Evolutionary conservation across 2,113 vertebrate genomes (phyloP).

Genomic region (Martes martes): DNA sequence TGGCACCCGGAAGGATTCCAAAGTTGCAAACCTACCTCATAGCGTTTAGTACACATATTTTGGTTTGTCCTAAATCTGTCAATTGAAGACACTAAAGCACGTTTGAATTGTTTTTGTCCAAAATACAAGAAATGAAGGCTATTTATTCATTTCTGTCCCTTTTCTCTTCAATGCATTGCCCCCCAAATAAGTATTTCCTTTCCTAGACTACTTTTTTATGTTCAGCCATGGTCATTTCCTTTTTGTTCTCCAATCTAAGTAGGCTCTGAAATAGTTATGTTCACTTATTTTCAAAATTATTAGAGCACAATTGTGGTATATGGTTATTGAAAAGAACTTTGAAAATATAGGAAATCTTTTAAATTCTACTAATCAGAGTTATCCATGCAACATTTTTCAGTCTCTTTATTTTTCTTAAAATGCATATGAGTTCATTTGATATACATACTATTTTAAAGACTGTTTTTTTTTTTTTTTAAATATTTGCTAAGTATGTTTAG

Average conservation of each 20-base stretch:
- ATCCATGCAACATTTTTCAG: background rate
- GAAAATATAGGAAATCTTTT: background rate
- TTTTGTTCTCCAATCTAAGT: background rate
- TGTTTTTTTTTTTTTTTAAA: background rate
- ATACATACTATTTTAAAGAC: background rate
- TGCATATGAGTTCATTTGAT: background rate
- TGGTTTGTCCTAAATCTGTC: background rate
- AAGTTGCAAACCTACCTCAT: background rate
- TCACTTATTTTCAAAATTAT: background rate
- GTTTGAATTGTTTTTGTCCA: background rate
- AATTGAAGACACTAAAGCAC: background rate
- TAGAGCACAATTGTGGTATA: background rate
- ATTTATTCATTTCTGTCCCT: background rate
- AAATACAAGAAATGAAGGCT: background rate
- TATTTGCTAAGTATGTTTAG: background rate
- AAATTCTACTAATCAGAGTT: background rate
- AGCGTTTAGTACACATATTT: background rate
- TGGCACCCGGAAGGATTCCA: background rate
- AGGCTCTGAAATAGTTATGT: background rate
- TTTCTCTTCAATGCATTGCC: background rate
- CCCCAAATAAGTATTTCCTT: background rate
- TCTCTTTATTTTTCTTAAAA: background rate
- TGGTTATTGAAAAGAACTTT: background rate
- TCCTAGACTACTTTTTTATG: background rate
- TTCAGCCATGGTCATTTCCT: background rate